These are phyloP conservation scores for Capreolus pygargus DNA, from an alignment of 2,113 vertebrate genomes.

Conservation along the genomic window DNA sequence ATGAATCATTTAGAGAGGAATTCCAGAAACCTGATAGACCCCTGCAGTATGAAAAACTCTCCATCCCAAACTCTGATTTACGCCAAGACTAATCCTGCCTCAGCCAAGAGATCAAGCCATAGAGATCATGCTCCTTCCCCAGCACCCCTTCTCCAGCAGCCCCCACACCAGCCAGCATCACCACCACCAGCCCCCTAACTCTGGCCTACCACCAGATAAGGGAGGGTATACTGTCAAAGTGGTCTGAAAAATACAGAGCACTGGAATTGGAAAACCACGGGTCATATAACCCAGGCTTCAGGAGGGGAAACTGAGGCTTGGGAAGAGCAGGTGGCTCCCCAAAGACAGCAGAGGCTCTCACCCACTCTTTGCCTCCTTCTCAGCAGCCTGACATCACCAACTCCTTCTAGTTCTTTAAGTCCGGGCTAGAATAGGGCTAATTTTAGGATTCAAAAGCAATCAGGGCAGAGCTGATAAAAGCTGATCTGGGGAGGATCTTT, in stretches of 20 bases:
- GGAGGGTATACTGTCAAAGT: background rate
- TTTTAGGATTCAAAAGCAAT: constrained; percentile 25
- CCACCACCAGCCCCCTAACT: background rate
- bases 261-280: background rate
- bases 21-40: background rate
- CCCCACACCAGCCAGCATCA: background rate
- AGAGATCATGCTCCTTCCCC: background rate
- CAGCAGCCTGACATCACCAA: background rate
- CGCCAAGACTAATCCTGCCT: background rate
- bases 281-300: background rate
- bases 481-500: background rate
- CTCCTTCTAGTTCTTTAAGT: background rate
- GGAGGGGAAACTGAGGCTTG: background rate
- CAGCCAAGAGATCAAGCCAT: background rate
- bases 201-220: background rate
- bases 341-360: background rate
- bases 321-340: background rate
- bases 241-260: background rate
- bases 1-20: background rate
- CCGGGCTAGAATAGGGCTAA: background rate
- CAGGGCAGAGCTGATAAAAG: background rate
- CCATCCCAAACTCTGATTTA: background rate
- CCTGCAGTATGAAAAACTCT: background rate
- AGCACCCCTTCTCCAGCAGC: background rate
- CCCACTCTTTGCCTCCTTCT: background rate